These are phyloP conservation scores for Cephalopachus bancanus DNA, from an alignment of 2,797 vertebrate genomes.

Conservation along the genomic window DNA sequence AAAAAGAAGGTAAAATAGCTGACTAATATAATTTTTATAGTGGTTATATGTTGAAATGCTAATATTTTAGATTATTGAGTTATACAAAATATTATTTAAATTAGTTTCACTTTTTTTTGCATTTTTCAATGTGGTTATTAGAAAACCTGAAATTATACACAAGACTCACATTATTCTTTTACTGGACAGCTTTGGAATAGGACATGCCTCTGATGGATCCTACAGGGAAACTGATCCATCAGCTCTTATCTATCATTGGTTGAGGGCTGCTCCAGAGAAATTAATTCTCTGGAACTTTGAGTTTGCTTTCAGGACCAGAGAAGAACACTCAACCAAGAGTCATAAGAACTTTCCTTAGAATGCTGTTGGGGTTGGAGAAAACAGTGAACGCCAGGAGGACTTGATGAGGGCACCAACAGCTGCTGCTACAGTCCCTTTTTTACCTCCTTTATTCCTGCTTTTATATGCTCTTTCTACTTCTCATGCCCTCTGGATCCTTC, in stretches of 20 bases:
- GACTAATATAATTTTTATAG: background rate
- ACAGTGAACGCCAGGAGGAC: background rate
- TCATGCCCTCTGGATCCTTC: background rate
- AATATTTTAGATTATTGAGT: background rate
- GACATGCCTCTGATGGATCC: background rate
- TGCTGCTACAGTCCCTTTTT: background rate
- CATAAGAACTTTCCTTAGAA: background rate
- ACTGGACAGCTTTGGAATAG: background rate
- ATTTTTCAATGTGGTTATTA: background rate
- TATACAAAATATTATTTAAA: background rate
- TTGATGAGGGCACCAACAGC: background rate
- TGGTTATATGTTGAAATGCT: background rate
- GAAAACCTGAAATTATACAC: slow-evolving; percentile 15
- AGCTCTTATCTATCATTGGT: background rate
- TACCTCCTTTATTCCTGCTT: background rate
- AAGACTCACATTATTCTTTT: background rate
- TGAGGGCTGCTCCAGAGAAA: background rate
- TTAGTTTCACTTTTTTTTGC: slow-evolving; percentile 28
- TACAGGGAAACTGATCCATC: background rate
- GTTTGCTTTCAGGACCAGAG: background rate
- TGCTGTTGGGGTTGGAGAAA: background rate
- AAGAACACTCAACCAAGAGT: background rate
- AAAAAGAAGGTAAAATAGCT: background rate
- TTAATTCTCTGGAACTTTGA: background rate
- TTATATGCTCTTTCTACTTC: background rate